Percentiles rank a stretch among this genome's conserved stretches.
Evolutionary conservation across 2,797 vertebrate species (phyloP).

Genomic region (Oryzias dopingdopingensis): DNA sequence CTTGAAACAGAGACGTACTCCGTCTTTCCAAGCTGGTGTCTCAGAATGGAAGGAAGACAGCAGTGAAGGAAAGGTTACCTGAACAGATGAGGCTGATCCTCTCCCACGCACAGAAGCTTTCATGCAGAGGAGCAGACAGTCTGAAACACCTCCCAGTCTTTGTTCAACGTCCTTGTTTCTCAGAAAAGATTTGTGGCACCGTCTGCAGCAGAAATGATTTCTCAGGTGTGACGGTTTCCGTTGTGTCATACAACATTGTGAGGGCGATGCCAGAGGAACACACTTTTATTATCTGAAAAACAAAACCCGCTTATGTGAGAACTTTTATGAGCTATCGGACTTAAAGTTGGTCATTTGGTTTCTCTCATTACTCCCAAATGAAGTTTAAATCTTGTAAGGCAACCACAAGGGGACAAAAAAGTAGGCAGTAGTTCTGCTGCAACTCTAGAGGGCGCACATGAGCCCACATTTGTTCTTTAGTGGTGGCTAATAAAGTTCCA

Average conservation of each 20-base stretch:
- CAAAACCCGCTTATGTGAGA: no score
- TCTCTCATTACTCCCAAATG: no score
- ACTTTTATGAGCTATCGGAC: no score
- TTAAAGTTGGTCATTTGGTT: no score
- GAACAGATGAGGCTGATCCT: conserved; percentile 38
- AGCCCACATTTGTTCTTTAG: no score
- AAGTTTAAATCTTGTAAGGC: no score
- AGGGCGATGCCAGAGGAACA: no score
- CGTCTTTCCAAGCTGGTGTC: conserved; percentile 59
- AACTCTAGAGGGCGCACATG: no score
- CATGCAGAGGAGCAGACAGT: conserved; percentile 33
- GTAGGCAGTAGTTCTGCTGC: no score
- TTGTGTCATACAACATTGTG: background rate
- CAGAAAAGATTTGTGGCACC: conserved; percentile 5
- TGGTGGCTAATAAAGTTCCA: no score
- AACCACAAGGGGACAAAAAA: no score
- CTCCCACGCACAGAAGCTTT: conserved; percentile 53
- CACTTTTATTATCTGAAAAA: no score
- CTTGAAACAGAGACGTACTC: conserved; percentile 75
- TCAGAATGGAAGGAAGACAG: conserved; percentile 15
- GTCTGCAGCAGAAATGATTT: conserved; percentile 2
- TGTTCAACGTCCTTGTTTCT: conserved; percentile 1
- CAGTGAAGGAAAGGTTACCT: conserved; percentile 11
- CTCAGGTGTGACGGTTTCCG: conserved; percentile 3
- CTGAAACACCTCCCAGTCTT: conserved; percentile 37